Percentiles rank a stretch among this genome's conserved stretches.
phyloP scores from a whole-genome alignment of 2,888 invertebrate species.

The Microplitis deprimator region DNA sequence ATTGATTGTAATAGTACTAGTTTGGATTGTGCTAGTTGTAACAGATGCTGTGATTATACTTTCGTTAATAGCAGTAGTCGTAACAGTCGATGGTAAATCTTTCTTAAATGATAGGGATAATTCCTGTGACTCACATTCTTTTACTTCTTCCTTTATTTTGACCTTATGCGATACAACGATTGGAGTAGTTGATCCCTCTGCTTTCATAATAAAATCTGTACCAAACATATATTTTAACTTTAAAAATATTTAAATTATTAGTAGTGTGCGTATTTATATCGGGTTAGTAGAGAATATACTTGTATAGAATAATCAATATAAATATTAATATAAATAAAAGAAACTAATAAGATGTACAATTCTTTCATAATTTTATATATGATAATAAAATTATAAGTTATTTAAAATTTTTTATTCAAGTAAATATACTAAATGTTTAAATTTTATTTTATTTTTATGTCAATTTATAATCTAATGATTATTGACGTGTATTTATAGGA shows the following conservation, averaged over 20 bases:
- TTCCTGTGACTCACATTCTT: conserved; percentile 58
- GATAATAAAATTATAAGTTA: no score
- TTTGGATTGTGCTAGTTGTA: conserved; percentile 34
- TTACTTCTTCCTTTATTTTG: conserved; percentile 68
- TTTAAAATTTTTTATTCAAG: no score
- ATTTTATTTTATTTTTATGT: no score
- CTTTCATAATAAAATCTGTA: conserved; percentile 62
- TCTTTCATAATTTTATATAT: no score
- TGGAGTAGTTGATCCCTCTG: conserved; percentile 60
- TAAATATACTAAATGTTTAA: no score
- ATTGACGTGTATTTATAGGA: no score
- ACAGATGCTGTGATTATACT: conserved; percentile 43
- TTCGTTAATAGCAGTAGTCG: conserved; percentile 39
- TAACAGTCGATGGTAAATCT: conserved; percentile 43
- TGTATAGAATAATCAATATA: no score
- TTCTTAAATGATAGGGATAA: background rate
- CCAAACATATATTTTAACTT: background rate
- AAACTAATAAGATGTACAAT: no score
- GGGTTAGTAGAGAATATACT: no score
- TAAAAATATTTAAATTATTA: background rate
- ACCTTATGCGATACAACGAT: conserved; percentile 62
- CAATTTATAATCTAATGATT: no score
- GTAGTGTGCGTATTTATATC: background rate
- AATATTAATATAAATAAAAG: no score
- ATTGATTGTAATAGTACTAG: background rate